phyloP scores from a whole-genome alignment of 2,888 invertebrate species.

The Drosophila mimica region DNA sequence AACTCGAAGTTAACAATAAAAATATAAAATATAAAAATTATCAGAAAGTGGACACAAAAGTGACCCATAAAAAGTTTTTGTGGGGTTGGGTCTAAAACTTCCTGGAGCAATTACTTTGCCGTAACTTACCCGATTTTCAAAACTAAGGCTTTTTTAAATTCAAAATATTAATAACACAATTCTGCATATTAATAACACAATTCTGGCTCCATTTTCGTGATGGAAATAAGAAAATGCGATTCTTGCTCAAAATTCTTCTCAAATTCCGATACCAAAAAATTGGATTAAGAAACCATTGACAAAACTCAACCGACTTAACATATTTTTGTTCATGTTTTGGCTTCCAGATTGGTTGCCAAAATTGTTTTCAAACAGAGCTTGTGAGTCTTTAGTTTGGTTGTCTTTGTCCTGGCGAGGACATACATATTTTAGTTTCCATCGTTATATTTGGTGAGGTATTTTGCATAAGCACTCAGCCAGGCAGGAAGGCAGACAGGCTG shows the following conservation, averaged over 20 bases:
- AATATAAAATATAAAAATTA: no score
- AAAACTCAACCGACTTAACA: no score
- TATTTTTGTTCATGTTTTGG: not conserved
- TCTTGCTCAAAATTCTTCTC: not conserved
- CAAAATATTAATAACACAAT: not conserved
- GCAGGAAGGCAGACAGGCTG: constrained; percentile 1
- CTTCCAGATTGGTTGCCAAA: not conserved
- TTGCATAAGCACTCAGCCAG: constrained; percentile 38
- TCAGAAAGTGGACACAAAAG: no score
- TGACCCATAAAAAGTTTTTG: not conserved
- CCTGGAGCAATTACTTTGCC: not conserved
- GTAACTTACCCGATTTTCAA: not conserved
- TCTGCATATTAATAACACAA: not conserved
- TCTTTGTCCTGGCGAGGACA: not conserved
- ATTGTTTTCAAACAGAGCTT: not conserved
- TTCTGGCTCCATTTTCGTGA: not conserved
- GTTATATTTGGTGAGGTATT: constrained; percentile 19
- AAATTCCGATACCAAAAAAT: not conserved
- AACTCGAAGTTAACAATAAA: no score
- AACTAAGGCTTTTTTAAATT: not conserved
- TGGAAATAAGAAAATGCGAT: not conserved
- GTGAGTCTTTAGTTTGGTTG: not conserved
- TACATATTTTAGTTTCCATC: constrained; percentile 6
- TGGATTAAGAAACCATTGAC: no score
- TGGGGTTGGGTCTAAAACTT: not conserved